Evolutionary conservation across 2,888 invertebrate genomes (phyloP), one percentile per base, ranked within the genome.

Genomic region (Melitaea athalia): DNA sequence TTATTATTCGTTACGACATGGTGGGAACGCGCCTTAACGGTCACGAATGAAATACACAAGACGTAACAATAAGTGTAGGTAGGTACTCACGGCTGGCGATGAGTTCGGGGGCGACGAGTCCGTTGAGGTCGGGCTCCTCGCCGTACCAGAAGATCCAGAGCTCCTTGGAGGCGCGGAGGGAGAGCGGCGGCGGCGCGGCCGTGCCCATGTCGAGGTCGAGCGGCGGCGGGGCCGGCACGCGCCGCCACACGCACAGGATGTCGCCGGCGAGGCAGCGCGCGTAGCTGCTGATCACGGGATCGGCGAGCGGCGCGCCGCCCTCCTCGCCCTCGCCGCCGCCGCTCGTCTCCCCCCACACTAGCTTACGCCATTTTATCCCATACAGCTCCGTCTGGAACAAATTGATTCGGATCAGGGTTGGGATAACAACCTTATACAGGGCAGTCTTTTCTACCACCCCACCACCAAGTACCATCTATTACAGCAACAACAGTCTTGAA

Each of bases 81-180:
- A n/a, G n/a, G n/a, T 83, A 95, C 96, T 96, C 92, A 98, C 98
- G 98, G 87, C 95, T 95, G 75, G 95, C 94, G 84, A 97, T 95
- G 76, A 98, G 95, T 85, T 98, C 98, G 14, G 96, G 95, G 71
- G 97, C 95, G 78, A 98, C 96, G 81, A 98, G 94, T 71, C 96
- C 96, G 81, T 94, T 95, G 75, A 98, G 94, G 91, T 98, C 97
- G 68, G 98, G 98, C 90, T 98, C 98, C 88, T 99, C 98, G 83
- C 99, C 99, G 93, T 99, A 99, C 99, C 99, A 99, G 94, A 99
- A 99, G 89, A 99, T 97, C 99, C 99, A 99, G 72, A 99, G 95
- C 91, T 99, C 99, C 94, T 99, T 99, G 88, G 97, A 96, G 83
- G 97, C 96, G 85, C 96, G 95, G 79, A 97, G 94, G 79, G 96